Base-by-base conservation (phyloP, 2,888 invertebrate genomes). In the Empis stercorea region DNA sequence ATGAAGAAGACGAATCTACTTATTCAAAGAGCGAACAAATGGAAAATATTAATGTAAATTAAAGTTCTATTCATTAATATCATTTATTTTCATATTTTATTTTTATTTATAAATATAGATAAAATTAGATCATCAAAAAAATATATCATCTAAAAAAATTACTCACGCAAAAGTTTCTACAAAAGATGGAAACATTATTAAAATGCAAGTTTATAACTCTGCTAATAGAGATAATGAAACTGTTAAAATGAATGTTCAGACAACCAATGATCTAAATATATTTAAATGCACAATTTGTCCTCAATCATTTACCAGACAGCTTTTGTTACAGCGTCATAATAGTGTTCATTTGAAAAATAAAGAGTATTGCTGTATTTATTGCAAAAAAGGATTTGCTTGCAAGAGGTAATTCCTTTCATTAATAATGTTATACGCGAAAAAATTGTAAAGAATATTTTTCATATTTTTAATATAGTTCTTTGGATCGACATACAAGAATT, bases 341-440 rank as follows among this genome's bases (percentile, higher is more conserved):
- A 76, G 76, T 1, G 76, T 76, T 1, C 81, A 81, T 55, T 73
- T 73, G 51, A 75, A 75, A 38, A 77, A 78, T 48, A 61, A 74
- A 50, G 75, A 76, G 9, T 76, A 63, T 38, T 59, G 61, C 36
- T 74, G 83, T 52, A 71, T 65, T 13, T 64, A 73, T 30, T 83
- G 83, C 56, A 76, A 78, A 50, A 78, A 81, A 63, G 76, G 76
- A 71, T 76, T 84, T 60, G 79, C 81, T 10, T 79, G 81, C 44
- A 57, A 58, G 45, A 64, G 23, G 23, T 27, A 27, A 27, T 27
- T 9, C 7, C 7, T 6, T 27, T 9, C 6, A 27, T 7, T 7
- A 27, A 20, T 4, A 20, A 20, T 20, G 20, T 20, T n/a, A n/a
- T n/a, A n/a, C n/a, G n/a, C n/a, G n/a, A n/a, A n/a, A n/a, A n/a